Percentiles rank a stretch among this genome's conserved stretches.
phyloP scores from a whole-genome alignment of 2,113 vertebrate genomes.

The Apteryx mantelli region DNA sequence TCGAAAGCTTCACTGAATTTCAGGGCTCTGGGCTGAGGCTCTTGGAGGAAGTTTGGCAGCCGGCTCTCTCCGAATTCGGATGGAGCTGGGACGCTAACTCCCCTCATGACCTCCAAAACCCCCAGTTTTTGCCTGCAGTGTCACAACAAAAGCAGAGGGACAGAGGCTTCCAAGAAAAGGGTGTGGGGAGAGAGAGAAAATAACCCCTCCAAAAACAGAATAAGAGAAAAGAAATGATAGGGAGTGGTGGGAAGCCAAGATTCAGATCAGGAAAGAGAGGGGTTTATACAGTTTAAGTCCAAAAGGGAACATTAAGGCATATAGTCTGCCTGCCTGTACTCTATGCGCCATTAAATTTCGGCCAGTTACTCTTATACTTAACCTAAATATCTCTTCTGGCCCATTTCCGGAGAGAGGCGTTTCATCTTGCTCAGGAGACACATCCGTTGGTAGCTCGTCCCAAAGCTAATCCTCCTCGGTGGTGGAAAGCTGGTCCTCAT shows the following conservation, averaged over 20 bases:
- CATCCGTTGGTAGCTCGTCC: neutral
- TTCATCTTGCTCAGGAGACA: neutral
- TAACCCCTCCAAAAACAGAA: neutral
- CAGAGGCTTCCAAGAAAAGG: neutral
- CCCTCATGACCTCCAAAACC: neutral
- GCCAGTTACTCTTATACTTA: neutral
- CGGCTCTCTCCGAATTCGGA: neutral
- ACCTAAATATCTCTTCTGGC: neutral
- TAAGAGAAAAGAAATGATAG: conserved; percentile 16
- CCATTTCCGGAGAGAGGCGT: neutral
- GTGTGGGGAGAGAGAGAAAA: too few species aligned
- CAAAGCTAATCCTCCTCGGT: neutral
- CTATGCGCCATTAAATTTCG: neutral
- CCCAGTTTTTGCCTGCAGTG: neutral
- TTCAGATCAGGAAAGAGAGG: neutral
- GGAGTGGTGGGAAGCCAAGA: neutral
- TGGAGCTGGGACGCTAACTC: neutral
- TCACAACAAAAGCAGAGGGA: neutral
- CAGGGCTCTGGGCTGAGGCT: neutral
- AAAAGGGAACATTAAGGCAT: conserved; percentile 4
- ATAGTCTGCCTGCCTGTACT: neutral
- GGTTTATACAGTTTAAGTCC: neutral
- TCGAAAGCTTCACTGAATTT: conserved; percentile 1
- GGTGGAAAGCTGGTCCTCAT: neutral
- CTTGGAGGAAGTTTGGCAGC: neutral